Evolutionary conservation across 2,797 vertebrate species (phyloP).

Genomic region (Silurus lanzhouensis): DNA sequence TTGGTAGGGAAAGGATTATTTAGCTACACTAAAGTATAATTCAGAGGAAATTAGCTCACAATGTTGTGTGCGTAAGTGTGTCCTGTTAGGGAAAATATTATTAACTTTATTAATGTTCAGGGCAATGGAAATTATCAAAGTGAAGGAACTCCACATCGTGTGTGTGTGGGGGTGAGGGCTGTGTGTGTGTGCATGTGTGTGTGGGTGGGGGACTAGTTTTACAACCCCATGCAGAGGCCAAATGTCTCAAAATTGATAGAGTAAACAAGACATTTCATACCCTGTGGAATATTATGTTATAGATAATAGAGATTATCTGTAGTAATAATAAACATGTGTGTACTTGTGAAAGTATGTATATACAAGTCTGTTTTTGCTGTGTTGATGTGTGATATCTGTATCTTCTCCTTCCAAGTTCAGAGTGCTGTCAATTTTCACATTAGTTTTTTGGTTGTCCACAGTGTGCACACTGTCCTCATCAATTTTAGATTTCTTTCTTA

Average conservation of each 20-base stretch:
- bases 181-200: background rate
- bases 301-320: slow-evolving; percentile 31
- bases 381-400: slow-evolving; percentile 15
- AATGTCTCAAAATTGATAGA: slow-evolving; percentile 13
- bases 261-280: slow-evolving; percentile 14
- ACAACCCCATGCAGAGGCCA: background rate
- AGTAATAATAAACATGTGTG: slow-evolving; percentile 24
- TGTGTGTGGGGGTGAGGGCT: background rate
- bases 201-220: background rate
- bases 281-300: background rate
- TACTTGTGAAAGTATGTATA: slow-evolving; percentile 16
- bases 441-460: slow-evolving; percentile 9
- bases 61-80: too few relatives aligned
- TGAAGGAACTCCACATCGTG: background rate
- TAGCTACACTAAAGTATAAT: too few relatives aligned
- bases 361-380: slow-evolving; percentile 11
- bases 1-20: slow-evolving; percentile 9
- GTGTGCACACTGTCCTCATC: background rate
- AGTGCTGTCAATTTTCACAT: slow-evolving; percentile 10
- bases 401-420: background rate
- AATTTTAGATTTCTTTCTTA: background rate
- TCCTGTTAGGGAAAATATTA: background rate
- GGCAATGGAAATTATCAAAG: background rate
- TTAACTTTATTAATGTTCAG: background rate
- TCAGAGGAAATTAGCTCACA: too few relatives aligned